Evolutionary conservation across 1,140 invertebrate genomes (phyloP), one percentile per base, ranked within the genome.

Genomic region (Bombus haemorrhoidalis): DNA sequence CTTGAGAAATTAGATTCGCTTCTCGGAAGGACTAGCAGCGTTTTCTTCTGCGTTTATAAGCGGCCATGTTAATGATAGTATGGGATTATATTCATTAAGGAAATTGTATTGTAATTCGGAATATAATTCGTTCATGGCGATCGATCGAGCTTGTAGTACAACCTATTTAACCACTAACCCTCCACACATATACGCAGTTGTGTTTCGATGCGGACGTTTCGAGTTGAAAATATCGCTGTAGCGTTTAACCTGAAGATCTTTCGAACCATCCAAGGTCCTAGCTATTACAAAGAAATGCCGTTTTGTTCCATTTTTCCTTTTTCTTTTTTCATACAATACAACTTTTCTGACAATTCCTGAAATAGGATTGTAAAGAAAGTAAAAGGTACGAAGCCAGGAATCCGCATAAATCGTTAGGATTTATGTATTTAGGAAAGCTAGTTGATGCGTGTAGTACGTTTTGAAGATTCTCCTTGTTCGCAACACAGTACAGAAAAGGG

Each of bases 1-100:
- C 41, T 34, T 41, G 64, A 47, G 64, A 41, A 68, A 80, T 80
- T 80, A 69, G 62, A 68, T 80, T 80, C 25, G 32, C 41, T 32
- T 15, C 69, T 59, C 18, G 43, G 47, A 53, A 53, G 47, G 47
- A 22, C 47, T 53, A 10, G 25, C 41, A 18, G 13, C 34, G 37
- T 71, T 53, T 79, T 47, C 32, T 25, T 18, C 32, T 28, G 32
- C 12, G n/a, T 37, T 80, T 34, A 15, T 37, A 22, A 43, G 15
- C 77, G 39, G 32, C 15, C 25, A 80, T 53, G 28, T 37, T 69
- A 79, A 66, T 2, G 12, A n/a, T 10, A 10, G 43, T 1, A 15
- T 53, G 32, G 32, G 18, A 34, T 75, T 57, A 53, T 75, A 28
- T 53, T 75, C 10, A 53, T 37, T 34, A 53, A 28, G 10, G 6